Base-by-base conservation (phyloP, 2,888 invertebrate species). In the Petrolisthes cinctipes region DNA sequence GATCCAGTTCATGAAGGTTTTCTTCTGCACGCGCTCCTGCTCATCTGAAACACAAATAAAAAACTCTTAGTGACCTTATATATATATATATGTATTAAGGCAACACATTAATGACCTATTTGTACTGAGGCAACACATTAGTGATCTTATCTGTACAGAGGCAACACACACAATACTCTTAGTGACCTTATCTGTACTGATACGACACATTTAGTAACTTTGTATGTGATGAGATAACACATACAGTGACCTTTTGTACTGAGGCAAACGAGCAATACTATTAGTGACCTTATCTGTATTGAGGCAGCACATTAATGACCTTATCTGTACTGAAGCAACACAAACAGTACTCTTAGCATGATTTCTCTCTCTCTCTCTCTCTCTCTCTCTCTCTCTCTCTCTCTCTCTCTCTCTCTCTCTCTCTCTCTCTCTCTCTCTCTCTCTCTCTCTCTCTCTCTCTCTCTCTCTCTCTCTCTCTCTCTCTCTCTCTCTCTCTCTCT, bases 1-100 rank as follows among this genome's bases (percentile, higher is more conserved):
- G 94, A 99, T 98, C 98, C 99, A 99, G 94, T 99, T 99, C 92
- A 98, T 97, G 93, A 99, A 99, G 91, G 98, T 99, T 94, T 99
- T 99, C 95, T 98, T 99, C 94, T 99, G 99, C 91, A 99, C 98
- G 93, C 98, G 95, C 94, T 99, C 98, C 94, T 99, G 98, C 94
- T 99, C 98, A 95, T 98, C 99, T 99, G 96, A 90, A 96, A 96
- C 92, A 93, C 93, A 92, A 82, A 61, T 0, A 61, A 23, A 0
- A 80, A 4, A 61, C 23, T 57, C 37, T 37, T 37, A 37, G 37
- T 37, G 37, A 37, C 37, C 37, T 37, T 37, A 37, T 37, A 37
- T 37, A 37, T 37, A 37, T 37, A 37, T 37, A n/a, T 2, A 37
- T 37, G 37, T 37, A 37, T 37, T 37, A 37, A 37, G 37, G 37